phyloP scores from a whole-genome alignment of 2,797 vertebrate species.

The Pangasius krempfi region DNA sequence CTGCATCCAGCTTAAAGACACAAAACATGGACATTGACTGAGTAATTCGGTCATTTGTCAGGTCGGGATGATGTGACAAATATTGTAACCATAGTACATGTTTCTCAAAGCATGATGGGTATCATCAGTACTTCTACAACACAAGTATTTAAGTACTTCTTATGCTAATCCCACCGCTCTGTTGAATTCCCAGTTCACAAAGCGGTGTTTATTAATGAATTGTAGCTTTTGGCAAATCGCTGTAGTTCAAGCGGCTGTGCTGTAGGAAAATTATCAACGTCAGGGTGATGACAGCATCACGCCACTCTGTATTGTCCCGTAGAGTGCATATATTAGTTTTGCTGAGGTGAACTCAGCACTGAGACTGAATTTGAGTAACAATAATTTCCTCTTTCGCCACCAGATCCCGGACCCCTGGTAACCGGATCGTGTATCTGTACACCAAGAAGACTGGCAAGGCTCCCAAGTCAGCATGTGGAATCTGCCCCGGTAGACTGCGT shows the following conservation, averaged over 20 bases:
- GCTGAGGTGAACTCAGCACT: neutral
- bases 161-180: too few species aligned
- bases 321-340: neutral
- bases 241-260: neutral
- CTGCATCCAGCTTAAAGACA: neutral
- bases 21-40: neutral
- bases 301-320: too few species aligned
- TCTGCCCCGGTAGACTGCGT: slow-evolving; percentile 93
- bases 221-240: neutral
- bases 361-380: neutral
- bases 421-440: slow-evolving; percentile 97
- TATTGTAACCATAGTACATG: too few species aligned
- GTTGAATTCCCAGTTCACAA: neutral
- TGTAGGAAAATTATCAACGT: neutral
- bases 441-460: slow-evolving; percentile 98
- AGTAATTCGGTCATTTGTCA: too few species aligned
- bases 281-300: neutral
- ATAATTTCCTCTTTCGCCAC: neutral
- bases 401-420: slow-evolving; percentile 96
- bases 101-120: neutral
- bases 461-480: slow-evolving; percentile 95
- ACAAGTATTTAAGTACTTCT: neutral
- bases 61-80: neutral
- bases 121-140: neutral
- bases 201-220: neutral